phyloP scores from a whole-genome alignment of 2,888 invertebrate species.

The Eucera pruinosa region DNA sequence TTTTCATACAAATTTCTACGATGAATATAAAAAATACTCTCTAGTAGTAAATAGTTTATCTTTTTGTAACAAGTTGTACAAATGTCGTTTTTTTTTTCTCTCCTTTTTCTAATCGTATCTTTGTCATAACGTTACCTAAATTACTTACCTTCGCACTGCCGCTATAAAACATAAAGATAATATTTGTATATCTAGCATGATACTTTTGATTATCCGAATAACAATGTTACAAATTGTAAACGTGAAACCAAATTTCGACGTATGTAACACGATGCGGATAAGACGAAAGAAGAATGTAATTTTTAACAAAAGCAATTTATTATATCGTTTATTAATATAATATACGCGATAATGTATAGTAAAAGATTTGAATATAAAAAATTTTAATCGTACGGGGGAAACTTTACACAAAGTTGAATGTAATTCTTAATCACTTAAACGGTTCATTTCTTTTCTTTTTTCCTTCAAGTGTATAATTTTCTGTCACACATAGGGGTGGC shows the following conservation, averaged over 20 bases:
- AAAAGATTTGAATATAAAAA: slow-evolving; percentile 33
- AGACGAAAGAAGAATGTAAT: slow-evolving; percentile 32
- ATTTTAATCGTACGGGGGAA: slow-evolving; percentile 9
- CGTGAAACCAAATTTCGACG: slow-evolving; percentile 52
- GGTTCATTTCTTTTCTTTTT: too few species aligned
- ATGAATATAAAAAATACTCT: slow-evolving; percentile 64
- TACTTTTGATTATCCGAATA: slow-evolving; percentile 62
- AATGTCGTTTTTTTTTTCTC: slow-evolving; percentile 54
- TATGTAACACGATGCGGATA: slow-evolving; percentile 49
- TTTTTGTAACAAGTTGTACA: slow-evolving; percentile 76
- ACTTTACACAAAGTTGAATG: slow-evolving; percentile 8
- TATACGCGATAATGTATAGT: slow-evolving; percentile 35
- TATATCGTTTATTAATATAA: slow-evolving; percentile 51
- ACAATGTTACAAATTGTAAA: slow-evolving; percentile 49
- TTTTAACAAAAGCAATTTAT: slow-evolving; percentile 65
- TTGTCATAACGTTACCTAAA: slow-evolving; percentile 71
- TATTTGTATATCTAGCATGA: slow-evolving; percentile 75
- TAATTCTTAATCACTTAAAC: slow-evolving; percentile 25
- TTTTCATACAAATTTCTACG: slow-evolving; percentile 78
- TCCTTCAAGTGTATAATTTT: slow-evolving; percentile 29
- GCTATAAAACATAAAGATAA: slow-evolving; percentile 79
- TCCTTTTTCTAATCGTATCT: slow-evolving; percentile 57
- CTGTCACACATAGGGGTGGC: too few species aligned
- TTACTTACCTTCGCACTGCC: slow-evolving; percentile 82
- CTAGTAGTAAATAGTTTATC: slow-evolving; percentile 64